Percentiles rank a stretch among this genome's conserved stretches.
These are phyloP conservation scores for Scaptomyza hsui DNA, from an alignment of 1,140 invertebrate species.

Conservation along the genomic window DNA sequence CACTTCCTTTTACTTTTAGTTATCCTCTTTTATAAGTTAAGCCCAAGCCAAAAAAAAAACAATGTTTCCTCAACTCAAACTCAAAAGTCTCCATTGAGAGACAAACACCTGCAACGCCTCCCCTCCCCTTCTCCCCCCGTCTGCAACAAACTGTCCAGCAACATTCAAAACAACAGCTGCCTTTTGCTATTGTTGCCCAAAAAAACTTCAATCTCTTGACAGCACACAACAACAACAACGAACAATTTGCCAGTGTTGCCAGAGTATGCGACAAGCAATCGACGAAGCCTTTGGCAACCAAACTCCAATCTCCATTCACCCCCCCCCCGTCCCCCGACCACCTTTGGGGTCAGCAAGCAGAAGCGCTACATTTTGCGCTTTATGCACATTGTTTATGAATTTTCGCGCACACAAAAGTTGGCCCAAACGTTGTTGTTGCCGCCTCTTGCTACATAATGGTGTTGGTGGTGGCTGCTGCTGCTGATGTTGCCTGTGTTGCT, in stretches of 20 bases:
- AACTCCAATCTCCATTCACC: conserved; percentile 1
- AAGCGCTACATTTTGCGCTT: conserved; percentile 82
- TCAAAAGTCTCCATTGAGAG: conserved; percentile 4
- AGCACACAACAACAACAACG: conserved; percentile 33
- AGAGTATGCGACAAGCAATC: conserved; percentile 48
- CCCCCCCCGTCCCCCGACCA: background rate
- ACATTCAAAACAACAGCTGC: conserved; percentile 59
- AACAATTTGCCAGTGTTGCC: conserved; percentile 74
- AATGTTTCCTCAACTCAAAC: conserved; percentile 19
- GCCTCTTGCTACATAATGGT: background rate
- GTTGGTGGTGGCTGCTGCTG: conserved; percentile 9
- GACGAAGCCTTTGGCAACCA: conserved; percentile 14
- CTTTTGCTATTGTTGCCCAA: conserved; percentile 55
- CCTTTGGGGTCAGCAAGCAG: conserved; percentile 41
- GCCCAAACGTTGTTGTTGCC: conserved; percentile 29
- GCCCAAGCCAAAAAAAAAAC: conserved; percentile 27
- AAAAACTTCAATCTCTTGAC: conserved; percentile 34
- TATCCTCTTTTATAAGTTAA: conserved; percentile 40
- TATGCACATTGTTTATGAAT: conserved; percentile 82
- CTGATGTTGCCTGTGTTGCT: conserved; percentile 18
- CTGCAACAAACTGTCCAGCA: conserved; percentile 8
- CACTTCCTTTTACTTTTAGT: conserved; percentile 16
- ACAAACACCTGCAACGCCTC: background rate
- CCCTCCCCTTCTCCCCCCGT: no score
- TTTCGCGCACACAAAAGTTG: conserved; percentile 81